These are phyloP conservation scores for Camponotus floridanus DNA, from an alignment of 1,140 invertebrate species.

Conservation along the genomic window DNA sequence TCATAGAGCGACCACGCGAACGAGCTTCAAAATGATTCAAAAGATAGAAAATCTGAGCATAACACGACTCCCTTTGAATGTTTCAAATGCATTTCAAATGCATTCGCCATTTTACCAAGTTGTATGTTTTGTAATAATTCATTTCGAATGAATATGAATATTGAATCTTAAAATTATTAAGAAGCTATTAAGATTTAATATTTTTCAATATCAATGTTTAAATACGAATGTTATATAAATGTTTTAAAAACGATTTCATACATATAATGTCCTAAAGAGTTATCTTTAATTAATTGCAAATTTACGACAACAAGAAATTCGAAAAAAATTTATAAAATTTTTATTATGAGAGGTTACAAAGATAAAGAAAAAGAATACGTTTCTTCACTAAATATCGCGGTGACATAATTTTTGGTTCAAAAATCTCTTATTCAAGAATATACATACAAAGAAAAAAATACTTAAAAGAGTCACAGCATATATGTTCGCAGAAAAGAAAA, in stretches of 20 bases:
- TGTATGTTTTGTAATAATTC: not conserved
- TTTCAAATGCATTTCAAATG: not conserved
- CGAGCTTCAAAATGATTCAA: constrained; percentile 21
- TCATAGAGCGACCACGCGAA: constrained; percentile 3
- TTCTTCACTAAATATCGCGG: no score
- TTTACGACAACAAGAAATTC: not conserved
- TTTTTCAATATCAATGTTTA: not conserved
- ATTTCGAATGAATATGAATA: not conserved
- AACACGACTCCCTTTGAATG: constrained; percentile 14
- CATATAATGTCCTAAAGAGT: not conserved
- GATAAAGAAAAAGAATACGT: not conserved
- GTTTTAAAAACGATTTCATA: not conserved
- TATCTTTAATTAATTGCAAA: not conserved
- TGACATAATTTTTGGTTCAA: not conserved
- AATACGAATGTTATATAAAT: not conserved
- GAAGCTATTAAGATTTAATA: not conserved
- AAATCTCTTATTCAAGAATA: not conserved
- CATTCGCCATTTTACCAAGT: constrained; percentile 14
- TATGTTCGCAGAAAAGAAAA: no score
- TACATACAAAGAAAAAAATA: not conserved
- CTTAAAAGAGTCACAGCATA: no score
- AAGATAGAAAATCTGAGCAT: not conserved
- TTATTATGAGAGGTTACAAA: not conserved
- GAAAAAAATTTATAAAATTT: not conserved
- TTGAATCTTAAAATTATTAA: constrained; percentile 3